Evolutionary conservation across 2,888 invertebrate genomes (phyloP), one percentile per base, ranked within the genome.

Genomic region (Parnassius glacialis): DNA sequence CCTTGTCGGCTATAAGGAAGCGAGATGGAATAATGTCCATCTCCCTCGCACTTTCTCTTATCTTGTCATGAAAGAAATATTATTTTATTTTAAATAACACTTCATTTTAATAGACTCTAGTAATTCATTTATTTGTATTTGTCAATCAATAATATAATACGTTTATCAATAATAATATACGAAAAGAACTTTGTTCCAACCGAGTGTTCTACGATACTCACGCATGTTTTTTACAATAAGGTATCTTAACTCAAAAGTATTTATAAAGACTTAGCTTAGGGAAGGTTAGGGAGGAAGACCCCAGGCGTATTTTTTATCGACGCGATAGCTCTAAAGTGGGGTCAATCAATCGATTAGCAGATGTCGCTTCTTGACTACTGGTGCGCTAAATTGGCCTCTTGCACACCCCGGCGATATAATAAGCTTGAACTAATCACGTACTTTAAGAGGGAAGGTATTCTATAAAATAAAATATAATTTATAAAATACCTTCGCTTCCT

Each of bases 291-390:
- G 75, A 76, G 78, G 77, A 77, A 78, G 80, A 74, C 71, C 68
- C 74, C 64, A 70, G 76, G 74, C 69, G 80, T 76, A 80, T 80
- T 86, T 87, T 87, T 83, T 88, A 83, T 79, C 81, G 78, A 66
- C 73, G 44, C 62, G 75, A 71, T 72, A 73, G 68, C 74, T 73
- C 70, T 75, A 83, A 86, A 83, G 84, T 82, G 80, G 84, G 85
- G 85, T 85, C 87, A 89, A 89, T 88, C 89, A 87, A 89, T 90
- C 90, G 89, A 90, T 90, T 88, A 88, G 82, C 86, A 88, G 87
- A 88, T 85, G 90, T 87, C 87, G 83, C 83, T 76, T 79, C 85
- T 84, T 85, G 88, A 80, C 87, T 87, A 85, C 83, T 86, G 85
- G 83, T 75, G 86, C 89, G 87, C 78, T 83, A 90, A 90, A 90